Base-by-base conservation (phyloP, 1,140 invertebrate genomes). In the Drosophila pseudoobscura region DNA sequence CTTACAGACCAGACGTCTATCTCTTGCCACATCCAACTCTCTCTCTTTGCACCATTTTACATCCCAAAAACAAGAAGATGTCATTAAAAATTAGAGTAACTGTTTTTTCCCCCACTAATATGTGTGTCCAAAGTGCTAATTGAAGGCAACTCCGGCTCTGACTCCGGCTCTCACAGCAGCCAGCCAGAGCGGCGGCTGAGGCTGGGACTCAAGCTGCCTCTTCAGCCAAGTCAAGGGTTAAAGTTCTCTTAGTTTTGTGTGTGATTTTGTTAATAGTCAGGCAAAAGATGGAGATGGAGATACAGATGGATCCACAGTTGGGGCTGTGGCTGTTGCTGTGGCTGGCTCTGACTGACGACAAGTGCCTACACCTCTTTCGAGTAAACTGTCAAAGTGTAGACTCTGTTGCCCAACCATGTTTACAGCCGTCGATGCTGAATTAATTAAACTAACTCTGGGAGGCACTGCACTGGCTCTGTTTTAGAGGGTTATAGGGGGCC, bases 121-220 rank as follows among this genome's bases (percentile, higher is more conserved):
- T 82, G 74, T 88, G 82, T 87, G 75, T 88, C 82, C 83, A 88
- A 87, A 87, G 82, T 85, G 78, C 82, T 87, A 87, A 87, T 88
- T 87, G 82, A 80, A 87, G 65, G 83, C 83, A 64, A 64, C 82
- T 75, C 29, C 26, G n/a, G 35, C 22, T 11, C 26, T 35, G 20
- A 54, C 44, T 44, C 44, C 17, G 17, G 13, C 11, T 43, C 44
- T 75, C 49, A 20, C 29, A 53, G 31, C 65, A 52, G 43, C 61
- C 29, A 39, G 44, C 26, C 35, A 13, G 35, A 39, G 31, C 0
- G 29, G 7, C 50, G 29, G 24, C 31, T 39, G 24, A 26, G 24
- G 4, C 24, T 24, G 24, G 3, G 24, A 17, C 17, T 17, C 17
- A 17, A 17, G 17, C 17, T 20, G 15, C 31, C 15, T 41, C 20